Conservation (phyloP, 1,140 invertebrate species). For the Drosophila rhopaloa region DNA sequence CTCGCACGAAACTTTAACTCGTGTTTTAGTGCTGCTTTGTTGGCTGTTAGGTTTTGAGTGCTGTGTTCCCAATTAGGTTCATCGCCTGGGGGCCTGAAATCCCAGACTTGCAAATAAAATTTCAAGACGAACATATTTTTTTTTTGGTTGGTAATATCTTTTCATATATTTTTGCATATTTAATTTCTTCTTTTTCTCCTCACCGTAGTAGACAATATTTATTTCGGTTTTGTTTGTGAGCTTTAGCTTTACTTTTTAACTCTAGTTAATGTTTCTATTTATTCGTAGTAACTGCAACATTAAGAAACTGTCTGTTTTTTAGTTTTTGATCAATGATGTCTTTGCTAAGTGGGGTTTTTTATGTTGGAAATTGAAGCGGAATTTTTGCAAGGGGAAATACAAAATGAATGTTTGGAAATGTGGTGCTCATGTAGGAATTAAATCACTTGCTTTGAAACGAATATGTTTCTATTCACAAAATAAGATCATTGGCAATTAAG, state of each 20-base stretch:
- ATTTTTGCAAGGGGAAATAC: not conserved
- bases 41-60: not conserved
- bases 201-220: conserved; percentile 59
- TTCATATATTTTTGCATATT: conserved; percentile 64
- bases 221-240: conserved; percentile 22
- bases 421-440: too few species aligned
- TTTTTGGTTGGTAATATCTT: conserved; percentile 27
- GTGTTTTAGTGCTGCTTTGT: conserved; percentile 20
- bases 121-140: not conserved
- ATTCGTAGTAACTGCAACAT: conserved; percentile 55
- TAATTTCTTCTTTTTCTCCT: conserved; percentile 28
- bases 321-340: conserved; percentile 35
- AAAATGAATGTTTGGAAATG: not conserved
- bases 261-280: conserved; percentile 46
- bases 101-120: conserved; percentile 25
- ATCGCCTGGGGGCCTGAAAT: conserved; percentile 22
- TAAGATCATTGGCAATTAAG: not conserved
- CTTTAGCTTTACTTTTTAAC: conserved; percentile 43
- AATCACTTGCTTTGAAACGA: too few species aligned
- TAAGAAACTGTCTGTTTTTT: conserved; percentile 48
- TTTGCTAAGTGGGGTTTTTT: conserved; percentile 6
- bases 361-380: conserved; percentile 5
- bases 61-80: conserved; percentile 41
- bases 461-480: too few species aligned
- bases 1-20: conserved; percentile 56